Evolutionary conservation across 2,888 invertebrate species (phyloP), one percentile per base, ranked within the genome.

Genomic region (Mimas tiliae): DNA sequence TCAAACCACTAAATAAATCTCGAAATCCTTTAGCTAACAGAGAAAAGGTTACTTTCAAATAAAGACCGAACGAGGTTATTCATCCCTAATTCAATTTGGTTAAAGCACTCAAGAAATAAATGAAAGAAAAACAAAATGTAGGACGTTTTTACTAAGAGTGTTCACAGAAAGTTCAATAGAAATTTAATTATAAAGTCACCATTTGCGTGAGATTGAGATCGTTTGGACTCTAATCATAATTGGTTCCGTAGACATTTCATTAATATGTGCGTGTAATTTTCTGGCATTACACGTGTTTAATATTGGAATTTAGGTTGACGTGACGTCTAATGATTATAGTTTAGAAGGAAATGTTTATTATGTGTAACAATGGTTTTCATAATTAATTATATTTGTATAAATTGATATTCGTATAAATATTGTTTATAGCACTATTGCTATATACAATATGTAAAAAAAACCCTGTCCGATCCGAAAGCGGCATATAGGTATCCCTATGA

Each of bases 191-290:
- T n/a, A n/a, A n/a, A n/a, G n/a, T 27, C 27, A n/a, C 16, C 3
- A 16, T 55, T 55, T n/a, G 55, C 55, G 55, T 55, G 55, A 16
- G 55, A 55, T 55, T 38, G 8, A 55, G 16, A 55, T 55, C 34
- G n/a, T 34, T 6, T 6, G 14, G 6, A 55, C 4, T 51, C 27
- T 7, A 16, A 38, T 16, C n/a, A n/a, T 55, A 38, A 38, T 38
- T 55, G 55, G 16, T 16, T 55, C n/a, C 34, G 6, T 55, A 55
- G 14, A 34, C 33, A 55, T n/a, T 55, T 19, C 38, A 34, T 55
- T 38, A 53, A 53, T 38, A 19, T 11, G n/a, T 1, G 16, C 11
- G 16, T 55, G 33, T 55, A 1, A 51, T 55, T 16, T 16, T 16
- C 9, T 9, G 6, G 4, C 7, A 14, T 47, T 47, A n/a, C 47